Evolutionary conservation across 2,797 vertebrate genomes (phyloP), one percentile per base, ranked within the genome.

Genomic region (Remorina albescens): DNA sequence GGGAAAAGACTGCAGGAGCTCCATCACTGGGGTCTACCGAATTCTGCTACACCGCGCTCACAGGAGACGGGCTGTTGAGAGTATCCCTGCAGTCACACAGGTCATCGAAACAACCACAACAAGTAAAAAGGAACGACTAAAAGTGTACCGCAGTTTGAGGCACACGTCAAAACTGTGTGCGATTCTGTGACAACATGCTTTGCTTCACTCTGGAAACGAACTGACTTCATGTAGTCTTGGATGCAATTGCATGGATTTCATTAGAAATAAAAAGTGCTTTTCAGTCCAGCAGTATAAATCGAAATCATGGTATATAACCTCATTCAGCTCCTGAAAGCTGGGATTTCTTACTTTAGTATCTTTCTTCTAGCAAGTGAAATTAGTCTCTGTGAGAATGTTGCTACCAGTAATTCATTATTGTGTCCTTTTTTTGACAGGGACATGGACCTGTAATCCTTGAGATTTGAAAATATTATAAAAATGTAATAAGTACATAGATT

Each of bases 101-200:
- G 90, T 90, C 32, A 94, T 85, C 6, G 89, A 76, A 5, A 88
- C 93, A 46, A 66, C 80, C 0, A 60, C 84, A 21, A 26, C 42
- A 0, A 89, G 65, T 55, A 97, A 94, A 85, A 97, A 95, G 32
- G 94, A 95, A 19, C 81, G 90, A 8, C 86, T 94, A 25, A 91
- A 90, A 68, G 92, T 95, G 47, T 96, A 95, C 81, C 92, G 90
- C 3, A 94, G 95, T 86, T 89, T 97, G 81, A 94, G 96, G 74
- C 96, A 98, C 81, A 97, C 97, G 0, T 99, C 98, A n/a, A 99
- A 97, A 89, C 95, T 99, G 54, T 99, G 98, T 77, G 93, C 94
- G n/a, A 95, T 99, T 94, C 94, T 99, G 93, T 99, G 94, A 97
- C 85, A 67, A 65, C 69, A 74, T 53, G 47, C 64, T 76, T 21